Evolutionary conservation across 2,888 invertebrate species (phyloP).

Genomic region (Ornithoptera alexandrae): DNA sequence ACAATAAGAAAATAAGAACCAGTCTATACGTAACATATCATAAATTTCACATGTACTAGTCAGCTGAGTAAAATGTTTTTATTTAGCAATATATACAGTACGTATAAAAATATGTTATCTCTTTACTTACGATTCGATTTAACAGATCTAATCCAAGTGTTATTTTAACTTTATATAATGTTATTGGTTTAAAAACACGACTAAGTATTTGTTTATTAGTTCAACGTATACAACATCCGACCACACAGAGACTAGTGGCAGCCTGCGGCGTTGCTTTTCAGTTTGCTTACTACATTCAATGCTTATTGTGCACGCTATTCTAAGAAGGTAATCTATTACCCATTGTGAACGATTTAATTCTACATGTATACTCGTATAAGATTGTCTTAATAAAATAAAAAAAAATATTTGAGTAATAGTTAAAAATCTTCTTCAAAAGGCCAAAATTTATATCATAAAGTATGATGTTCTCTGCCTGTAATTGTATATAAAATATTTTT

Average conservation of each 20-base stretch:
- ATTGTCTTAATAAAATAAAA: not conserved
- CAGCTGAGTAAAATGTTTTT: too few species aligned
- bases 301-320: constrained; percentile 53
- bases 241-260: constrained; percentile 54
- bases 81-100: too few species aligned
- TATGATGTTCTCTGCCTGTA: not conserved
- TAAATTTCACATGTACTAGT: too few species aligned
- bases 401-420: too few species aligned
- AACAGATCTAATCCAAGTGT: too few species aligned
- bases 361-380: constrained; percentile 34
- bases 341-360: constrained; percentile 63
- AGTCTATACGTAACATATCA: too few species aligned
- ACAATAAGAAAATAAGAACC: too few species aligned
- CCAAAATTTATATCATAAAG: not conserved
- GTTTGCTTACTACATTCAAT: constrained; percentile 44
- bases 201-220: not conserved
- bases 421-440: too few species aligned
- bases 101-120: too few species aligned
- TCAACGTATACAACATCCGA: constrained; percentile 32
- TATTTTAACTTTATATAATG: not conserved
- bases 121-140: too few species aligned
- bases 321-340: constrained; percentile 44
- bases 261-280: constrained; percentile 51
- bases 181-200: not conserved
- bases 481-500: too few species aligned